Evolutionary conservation across 2,113 vertebrate genomes (phyloP).

Genomic region (Felis catus): DNA sequence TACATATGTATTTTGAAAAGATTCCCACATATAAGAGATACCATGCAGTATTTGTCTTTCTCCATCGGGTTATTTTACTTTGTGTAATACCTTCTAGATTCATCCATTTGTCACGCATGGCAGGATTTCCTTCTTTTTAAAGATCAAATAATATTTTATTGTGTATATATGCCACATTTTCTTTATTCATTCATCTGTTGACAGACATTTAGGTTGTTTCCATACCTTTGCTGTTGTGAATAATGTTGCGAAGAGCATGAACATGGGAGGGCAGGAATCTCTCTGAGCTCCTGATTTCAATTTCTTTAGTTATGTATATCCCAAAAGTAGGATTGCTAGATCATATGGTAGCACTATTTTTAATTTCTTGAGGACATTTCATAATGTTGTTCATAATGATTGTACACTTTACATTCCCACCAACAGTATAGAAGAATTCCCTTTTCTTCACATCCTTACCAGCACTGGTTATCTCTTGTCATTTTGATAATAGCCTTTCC

Average conservation of each 20-base stretch:
- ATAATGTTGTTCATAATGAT: neutral
- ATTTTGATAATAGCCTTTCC: neutral
- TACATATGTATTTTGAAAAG: neutral
- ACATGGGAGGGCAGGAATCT: neutral
- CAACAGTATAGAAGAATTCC: too few species aligned
- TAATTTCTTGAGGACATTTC: neutral
- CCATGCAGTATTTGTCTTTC: neutral
- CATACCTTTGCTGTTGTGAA: neutral
- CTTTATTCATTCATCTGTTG: neutral
- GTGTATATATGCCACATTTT: neutral
- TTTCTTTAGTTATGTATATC: neutral
- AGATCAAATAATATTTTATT: neutral
- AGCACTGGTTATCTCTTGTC: neutral
- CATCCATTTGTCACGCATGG: neutral
- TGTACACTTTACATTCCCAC: neutral
- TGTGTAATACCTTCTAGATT: neutral
- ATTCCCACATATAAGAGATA: neutral
- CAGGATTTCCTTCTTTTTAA: neutral
- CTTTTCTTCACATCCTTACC: neutral
- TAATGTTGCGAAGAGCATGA: neutral
- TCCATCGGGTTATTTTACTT: neutral
- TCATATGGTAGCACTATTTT: neutral
- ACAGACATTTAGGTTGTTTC: neutral
- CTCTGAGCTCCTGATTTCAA: neutral
- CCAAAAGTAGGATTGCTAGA: neutral